Evolutionary conservation across 2,797 vertebrate genomes (phyloP), one percentile per base, ranked within the genome.

Genomic region (Paramormyrops hopkinsi): DNA sequence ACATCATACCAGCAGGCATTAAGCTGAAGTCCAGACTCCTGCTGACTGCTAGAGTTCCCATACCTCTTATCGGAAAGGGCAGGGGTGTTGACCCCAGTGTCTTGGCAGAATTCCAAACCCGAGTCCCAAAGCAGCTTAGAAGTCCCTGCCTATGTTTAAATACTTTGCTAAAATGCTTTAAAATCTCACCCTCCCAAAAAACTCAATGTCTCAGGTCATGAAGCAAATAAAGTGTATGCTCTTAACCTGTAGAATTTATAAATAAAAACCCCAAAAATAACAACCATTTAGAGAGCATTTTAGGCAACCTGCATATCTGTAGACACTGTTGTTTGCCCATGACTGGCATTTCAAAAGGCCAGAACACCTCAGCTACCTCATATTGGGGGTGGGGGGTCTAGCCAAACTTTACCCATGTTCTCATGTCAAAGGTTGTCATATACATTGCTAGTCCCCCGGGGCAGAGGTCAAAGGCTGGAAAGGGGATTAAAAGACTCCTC

Each of bases 11-110:
- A 59, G 59, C 11, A 19, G 85, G 46, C 88, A 90, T 48, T 88
- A 56, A 54, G 85, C 59, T 48, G 22, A 62, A 25, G 56, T 65
- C 53, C 82, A 62, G 88, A 29, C 82, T 22, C 69, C 46, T n/a
- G 65, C 65, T 85, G 76, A 9, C 33, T 46, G 53, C 22, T 22
- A 59, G 84, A 82, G 88, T 83, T 89, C 82, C 79, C 88, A 89
- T 89, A 54, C 51, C 46, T 22, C 88, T 54, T 89, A 82, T 53
- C 29, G 48, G 29, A 79, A 82, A 88, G 65, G 73, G 65, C 65
- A 88, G 25, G 22, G 88, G 73, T 37, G 25, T 82, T 53, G 51
- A 76, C 50, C 73, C 65, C 69, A 12, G 48, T 46, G 88, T 44
- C 59, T 48, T 79, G 56, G 56, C 56, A 56, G 22, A 88, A 88